These are phyloP conservation scores for Lethrus apterus DNA, from an alignment of 1,140 invertebrate species.

Conservation along the genomic window DNA sequence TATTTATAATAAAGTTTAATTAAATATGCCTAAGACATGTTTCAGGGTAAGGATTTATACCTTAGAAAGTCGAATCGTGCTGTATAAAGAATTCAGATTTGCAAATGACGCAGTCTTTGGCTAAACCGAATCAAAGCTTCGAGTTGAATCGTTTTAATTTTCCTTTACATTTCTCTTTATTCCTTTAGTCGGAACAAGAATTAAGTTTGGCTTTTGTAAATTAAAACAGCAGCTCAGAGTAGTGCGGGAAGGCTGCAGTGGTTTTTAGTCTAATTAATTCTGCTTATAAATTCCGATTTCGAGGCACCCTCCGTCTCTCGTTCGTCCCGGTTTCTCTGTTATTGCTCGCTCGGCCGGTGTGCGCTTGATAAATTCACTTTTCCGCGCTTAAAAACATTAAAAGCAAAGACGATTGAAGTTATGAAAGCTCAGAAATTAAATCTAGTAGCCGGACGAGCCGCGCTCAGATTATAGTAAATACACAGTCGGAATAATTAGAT, in stretches of 20 bases:
- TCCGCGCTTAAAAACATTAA: slow-evolving; percentile 42
- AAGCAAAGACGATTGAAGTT: slow-evolving; percentile 43
- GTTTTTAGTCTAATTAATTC: slow-evolving; percentile 47
- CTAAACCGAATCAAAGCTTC: slow-evolving; percentile 42
- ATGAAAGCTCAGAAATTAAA: slow-evolving; percentile 44
- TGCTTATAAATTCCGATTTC: slow-evolving; percentile 46
- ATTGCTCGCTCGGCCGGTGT: slow-evolving; percentile 40
- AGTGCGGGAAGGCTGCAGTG: slow-evolving; percentile 38
- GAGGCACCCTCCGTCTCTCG: too few species aligned
- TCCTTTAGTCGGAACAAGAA: slow-evolving; percentile 44
- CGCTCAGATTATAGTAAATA: slow-evolving; percentile 37
- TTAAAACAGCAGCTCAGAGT: slow-evolving; percentile 42
- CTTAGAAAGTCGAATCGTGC: too few species aligned
- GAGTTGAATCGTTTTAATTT: slow-evolving; percentile 46
- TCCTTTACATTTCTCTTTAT: slow-evolving; percentile 46
- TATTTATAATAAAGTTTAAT: too few species aligned
- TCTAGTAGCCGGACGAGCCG: slow-evolving; percentile 27
- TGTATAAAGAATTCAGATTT: slow-evolving; percentile 32
- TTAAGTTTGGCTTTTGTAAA: slow-evolving; percentile 48
- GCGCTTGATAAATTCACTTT: slow-evolving; percentile 44
- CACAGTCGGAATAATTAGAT: slow-evolving; percentile 41
- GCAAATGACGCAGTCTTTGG: slow-evolving; percentile 30
- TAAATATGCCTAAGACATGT: too few species aligned
- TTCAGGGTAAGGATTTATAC: too few species aligned
- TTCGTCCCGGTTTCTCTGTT: too few species aligned